Percentiles rank a stretch among this genome's conserved stretches.
phyloP scores from a whole-genome alignment of 2,113 vertebrate genomes.

The Sinocyclocheilus grahami region DNA sequence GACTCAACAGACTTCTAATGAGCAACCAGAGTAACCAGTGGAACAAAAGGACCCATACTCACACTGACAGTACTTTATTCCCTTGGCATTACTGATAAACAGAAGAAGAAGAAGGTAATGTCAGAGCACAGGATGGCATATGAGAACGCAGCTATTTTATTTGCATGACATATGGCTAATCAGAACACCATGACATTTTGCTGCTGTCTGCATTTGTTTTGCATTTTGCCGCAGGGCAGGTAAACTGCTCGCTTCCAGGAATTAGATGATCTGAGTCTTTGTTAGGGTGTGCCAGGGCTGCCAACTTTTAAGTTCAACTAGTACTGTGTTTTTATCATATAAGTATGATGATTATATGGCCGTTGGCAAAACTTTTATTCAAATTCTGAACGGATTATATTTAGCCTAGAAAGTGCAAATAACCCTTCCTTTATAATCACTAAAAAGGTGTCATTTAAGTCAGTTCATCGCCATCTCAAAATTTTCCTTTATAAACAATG shows the following conservation, averaged over 20 bases:
- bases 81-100: conserved; percentile 29
- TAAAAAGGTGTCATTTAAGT: too few relatives aligned
- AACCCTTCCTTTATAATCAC: too few relatives aligned
- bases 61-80: conserved; percentile 13
- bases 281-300: neutral
- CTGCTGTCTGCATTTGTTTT: conserved; percentile 23
- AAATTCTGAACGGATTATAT: too few relatives aligned
- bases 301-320: too few relatives aligned
- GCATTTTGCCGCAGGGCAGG: neutral
- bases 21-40: conserved; percentile 6
- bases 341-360: too few relatives aligned
- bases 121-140: conserved; percentile 30
- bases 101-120: conserved; percentile 47
- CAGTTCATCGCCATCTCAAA: too few relatives aligned
- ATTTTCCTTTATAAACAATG: too few relatives aligned
- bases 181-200: conserved; percentile 7
- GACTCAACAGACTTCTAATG: conserved; percentile 29
- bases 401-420: too few relatives aligned
- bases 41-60: neutral
- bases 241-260: neutral
- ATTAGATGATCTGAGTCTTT: neutral
- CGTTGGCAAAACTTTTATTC: too few relatives aligned
- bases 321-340: too few relatives aligned
- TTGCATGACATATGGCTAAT: conserved; percentile 26
- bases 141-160: conserved; percentile 40